Evolutionary conservation across 2,113 vertebrate species (phyloP).

Genomic region (Uropsilus gracilis): DNA sequence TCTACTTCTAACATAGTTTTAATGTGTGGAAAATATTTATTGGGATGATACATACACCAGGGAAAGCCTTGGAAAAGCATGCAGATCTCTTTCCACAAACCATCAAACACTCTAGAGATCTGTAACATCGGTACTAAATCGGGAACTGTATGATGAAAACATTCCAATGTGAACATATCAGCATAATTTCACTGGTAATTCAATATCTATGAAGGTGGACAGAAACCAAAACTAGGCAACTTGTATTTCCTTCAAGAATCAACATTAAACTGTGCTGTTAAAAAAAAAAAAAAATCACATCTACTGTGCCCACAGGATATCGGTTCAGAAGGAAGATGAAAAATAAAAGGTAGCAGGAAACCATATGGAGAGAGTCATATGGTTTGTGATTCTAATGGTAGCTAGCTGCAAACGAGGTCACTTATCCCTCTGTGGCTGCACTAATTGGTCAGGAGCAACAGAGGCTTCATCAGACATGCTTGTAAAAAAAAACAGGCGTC

Average conservation of each 20-base stretch:
- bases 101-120: neutral
- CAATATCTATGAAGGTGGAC: neutral
- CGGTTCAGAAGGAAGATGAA: constrained; percentile 5
- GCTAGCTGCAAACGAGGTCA: constrained; percentile 56
- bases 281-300: constrained; percentile 65
- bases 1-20: neutral
- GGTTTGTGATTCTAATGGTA: constrained; percentile 37
- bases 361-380: neutral
- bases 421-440: constrained; percentile 20
- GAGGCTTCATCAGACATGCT: constrained; percentile 30
- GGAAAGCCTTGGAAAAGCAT: neutral
- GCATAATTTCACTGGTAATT: constrained; percentile 5
- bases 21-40: neutral
- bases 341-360: constrained; percentile 37
- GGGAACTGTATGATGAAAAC: neutral
- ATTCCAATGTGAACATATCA: neutral
- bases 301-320: constrained; percentile 10
- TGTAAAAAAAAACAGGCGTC: neutral
- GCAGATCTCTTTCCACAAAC: constrained; percentile 35
- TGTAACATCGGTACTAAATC: neutral
- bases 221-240: constrained; percentile 40
- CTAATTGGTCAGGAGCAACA: constrained; percentile 60
- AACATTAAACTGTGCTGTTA: constrained; percentile 20
- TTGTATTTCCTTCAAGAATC: constrained; percentile 30
- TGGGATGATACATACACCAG: neutral